Evolutionary conservation across 2,113 vertebrate species (phyloP), one percentile per base, ranked within the genome.

Genomic region (Mobula birostris): DNA sequence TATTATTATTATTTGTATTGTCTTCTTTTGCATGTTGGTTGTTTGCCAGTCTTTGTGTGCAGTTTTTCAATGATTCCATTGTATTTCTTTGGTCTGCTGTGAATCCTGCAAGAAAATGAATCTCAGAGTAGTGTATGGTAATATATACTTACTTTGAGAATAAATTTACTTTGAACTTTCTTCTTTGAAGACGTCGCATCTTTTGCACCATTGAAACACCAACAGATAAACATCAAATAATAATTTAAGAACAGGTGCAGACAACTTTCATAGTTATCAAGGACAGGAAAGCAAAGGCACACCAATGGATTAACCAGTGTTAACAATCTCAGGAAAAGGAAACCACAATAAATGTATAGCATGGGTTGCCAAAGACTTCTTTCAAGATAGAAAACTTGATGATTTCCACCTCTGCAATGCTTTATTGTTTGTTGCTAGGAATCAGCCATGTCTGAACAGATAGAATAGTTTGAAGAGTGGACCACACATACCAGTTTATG

Each of bases 401-500:
- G 85, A 90, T 66, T 66, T 90, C 66, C 85, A 90, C 61, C 63
- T 66, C 63, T 66, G 61, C 85, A 66, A 7, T 90, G n/a, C 66
- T 36, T 27, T 32, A 68, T 36, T 74, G 32, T 21, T 68, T 19
- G 40, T 72, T 48, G 24, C 21, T 74, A 36, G 66, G 58, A 48
- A 74, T 93, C 70, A 93, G 66, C 40, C 66, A 70, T 36, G 32
- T 48, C 68, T 40, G 90, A 93, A 93, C 90, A 93, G 90, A 74
- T 19, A 40, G 7, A 40, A 19, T 32, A 92, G 68, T 40, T 92
- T 93, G 15, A 72, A 93, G 27, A 48, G 68, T 93, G 90, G 90
- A 36, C 68, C 68, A 72, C 68, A 63, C 90, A 93, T 48, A 32
- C 32, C 29, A 63, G 63, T 88, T 88, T 14, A 27, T 72, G 88